Evolutionary conservation across 2,888 invertebrate genomes (phyloP).

Genomic region (Eurytoma californica): DNA sequence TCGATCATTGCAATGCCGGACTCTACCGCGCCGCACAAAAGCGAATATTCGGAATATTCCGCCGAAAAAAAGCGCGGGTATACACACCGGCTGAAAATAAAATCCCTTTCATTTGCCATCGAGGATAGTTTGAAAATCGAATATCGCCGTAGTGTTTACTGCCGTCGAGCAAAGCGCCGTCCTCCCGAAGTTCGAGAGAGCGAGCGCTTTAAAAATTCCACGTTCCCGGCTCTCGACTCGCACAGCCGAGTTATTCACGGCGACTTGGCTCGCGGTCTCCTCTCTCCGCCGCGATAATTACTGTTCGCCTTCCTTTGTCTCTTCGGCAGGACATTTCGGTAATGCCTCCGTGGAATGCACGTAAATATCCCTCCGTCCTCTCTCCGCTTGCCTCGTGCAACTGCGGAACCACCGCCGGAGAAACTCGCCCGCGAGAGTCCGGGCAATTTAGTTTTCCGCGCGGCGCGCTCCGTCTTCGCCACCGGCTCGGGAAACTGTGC

Average conservation of each 20-base stretch:
- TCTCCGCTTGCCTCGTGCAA: slow-evolving; percentile 33
- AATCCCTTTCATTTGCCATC: too few species aligned
- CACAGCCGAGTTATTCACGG: neutral
- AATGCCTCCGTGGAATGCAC: slow-evolving; percentile 38
- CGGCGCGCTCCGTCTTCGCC: neutral
- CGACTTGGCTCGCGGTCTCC: neutral
- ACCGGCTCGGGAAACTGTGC: slow-evolving; percentile 1
- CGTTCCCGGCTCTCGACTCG: neutral
- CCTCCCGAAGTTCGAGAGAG: too few species aligned
- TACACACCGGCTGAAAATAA: too few species aligned
- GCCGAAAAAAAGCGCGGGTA: too few species aligned
- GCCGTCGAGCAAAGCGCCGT: too few species aligned
- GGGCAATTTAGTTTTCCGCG: slow-evolving; percentile 25
- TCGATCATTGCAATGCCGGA: too few species aligned
- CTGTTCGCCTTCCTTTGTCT: slow-evolving; percentile 47
- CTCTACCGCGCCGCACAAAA: too few species aligned
- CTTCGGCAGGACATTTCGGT: slow-evolving; percentile 48
- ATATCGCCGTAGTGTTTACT: too few species aligned
- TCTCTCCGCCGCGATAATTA: slow-evolving; percentile 36
- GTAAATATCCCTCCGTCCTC: slow-evolving; percentile 40
- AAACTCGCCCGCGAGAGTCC: slow-evolving; percentile 27
- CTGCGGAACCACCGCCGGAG: neutral
- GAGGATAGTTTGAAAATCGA: too few species aligned
- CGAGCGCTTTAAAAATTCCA: neutral
- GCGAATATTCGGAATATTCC: too few species aligned